phyloP scores from a whole-genome alignment of 2,113 vertebrate species.

The Etheostoma spectabile region DNA sequence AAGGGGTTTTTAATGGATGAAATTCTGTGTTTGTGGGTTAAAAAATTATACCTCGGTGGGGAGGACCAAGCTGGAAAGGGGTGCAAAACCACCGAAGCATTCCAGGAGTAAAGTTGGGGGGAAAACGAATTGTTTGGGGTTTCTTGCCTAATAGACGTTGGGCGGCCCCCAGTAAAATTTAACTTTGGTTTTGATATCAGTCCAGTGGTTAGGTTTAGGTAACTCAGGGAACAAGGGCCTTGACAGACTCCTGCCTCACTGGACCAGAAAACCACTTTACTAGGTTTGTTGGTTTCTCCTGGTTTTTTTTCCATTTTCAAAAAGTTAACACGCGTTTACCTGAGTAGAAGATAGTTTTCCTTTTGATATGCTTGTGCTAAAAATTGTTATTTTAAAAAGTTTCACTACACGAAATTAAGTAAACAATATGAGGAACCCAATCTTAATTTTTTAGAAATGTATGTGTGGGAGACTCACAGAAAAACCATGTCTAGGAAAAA shows the following conservation, averaged over 20 bases:
- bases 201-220: conserved; percentile 15
- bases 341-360: not conserved
- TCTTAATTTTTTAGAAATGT: not conserved
- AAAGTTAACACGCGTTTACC: not conserved
- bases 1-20: conserved; percentile 8
- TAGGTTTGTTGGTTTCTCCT: conserved; percentile 2
- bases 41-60: too few species aligned
- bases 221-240: conserved; percentile 1
- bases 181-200: conserved; percentile 23
- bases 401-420: not conserved
- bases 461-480: not conserved
- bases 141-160: too few species aligned
- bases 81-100: not conserved
- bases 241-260: conserved; percentile 1
- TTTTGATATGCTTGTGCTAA: not conserved
- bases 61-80: conserved; percentile 12
- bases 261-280: conserved; percentile 4
- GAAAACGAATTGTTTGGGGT: not conserved
- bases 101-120: not conserved
- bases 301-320: not conserved
- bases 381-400: not conserved
- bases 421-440: not conserved
- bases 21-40: conserved; percentile 19
- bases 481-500: not conserved
- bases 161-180: too few species aligned